These are phyloP conservation scores for Eurypyga helias DNA, from an alignment of 2,113 vertebrate genomes.

Conservation along the genomic window DNA sequence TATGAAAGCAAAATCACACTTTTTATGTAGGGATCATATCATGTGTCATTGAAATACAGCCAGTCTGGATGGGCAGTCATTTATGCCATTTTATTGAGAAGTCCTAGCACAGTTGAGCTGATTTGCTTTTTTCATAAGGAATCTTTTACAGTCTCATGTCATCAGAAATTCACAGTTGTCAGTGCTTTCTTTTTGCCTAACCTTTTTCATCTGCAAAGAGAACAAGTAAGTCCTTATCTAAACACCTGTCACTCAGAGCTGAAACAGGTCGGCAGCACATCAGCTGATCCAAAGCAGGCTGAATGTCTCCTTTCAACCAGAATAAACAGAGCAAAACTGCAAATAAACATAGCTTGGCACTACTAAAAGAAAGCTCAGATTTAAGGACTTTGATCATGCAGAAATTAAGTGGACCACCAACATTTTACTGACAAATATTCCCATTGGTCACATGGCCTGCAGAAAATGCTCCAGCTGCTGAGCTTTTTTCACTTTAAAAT, in stretches of 20 bases:
- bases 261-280: neutral
- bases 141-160: neutral
- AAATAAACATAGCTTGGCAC: constrained; percentile 68
- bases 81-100: neutral
- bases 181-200: constrained; percentile 21
- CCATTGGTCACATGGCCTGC: neutral
- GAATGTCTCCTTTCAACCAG: constrained; percentile 53
- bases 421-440: constrained; percentile 54
- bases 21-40: neutral
- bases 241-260: constrained; percentile 68
- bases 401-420: constrained; percentile 61
- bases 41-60: neutral
- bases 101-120: neutral
- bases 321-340: constrained; percentile 61
- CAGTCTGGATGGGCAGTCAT: neutral
- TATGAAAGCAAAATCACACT: neutral
- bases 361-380: constrained; percentile 37
- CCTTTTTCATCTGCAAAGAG: constrained; percentile 32
- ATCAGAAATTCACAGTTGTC: neutral
- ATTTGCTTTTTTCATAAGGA: neutral
- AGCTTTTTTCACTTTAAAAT: neutral
- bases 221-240: constrained; percentile 53
- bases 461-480: constrained; percentile 50
- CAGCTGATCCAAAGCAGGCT: constrained; percentile 56
- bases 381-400: constrained; percentile 60